These are phyloP conservation scores for Scaptomyza hsui DNA, from an alignment of 1,140 invertebrate genomes.

Conservation along the genomic window DNA sequence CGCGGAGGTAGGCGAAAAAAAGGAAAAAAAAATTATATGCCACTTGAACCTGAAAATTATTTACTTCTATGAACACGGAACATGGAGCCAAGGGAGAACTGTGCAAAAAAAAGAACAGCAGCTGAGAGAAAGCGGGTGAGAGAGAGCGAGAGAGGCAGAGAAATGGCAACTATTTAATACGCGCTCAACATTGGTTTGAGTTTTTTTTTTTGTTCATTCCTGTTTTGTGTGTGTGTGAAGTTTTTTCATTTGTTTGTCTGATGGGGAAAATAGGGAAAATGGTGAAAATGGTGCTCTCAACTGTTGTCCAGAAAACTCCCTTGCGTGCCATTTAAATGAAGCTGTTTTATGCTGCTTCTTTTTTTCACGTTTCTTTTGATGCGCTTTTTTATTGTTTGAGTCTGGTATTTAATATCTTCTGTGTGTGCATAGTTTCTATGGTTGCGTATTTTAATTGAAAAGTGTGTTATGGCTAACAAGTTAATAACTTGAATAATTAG, in stretches of 20 bases:
- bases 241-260: conserved; percentile 73
- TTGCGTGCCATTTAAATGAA: conserved; percentile 79
- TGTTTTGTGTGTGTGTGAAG: conserved; percentile 57
- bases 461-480: neutral
- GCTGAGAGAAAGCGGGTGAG: neutral
- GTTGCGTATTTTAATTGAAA: conserved; percentile 16
- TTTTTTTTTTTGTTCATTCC: too few relatives aligned
- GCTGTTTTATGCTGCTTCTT: conserved; percentile 47
- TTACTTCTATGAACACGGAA: conserved; percentile 60
- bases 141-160: neutral
- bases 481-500: conserved; percentile 1
- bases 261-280: conserved; percentile 10
- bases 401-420: conserved; percentile 72
- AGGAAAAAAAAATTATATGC: conserved; percentile 61
- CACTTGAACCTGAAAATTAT: conserved; percentile 82
- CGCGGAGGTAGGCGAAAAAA: conserved; percentile 11
- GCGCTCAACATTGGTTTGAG: conserved; percentile 59
- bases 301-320: conserved; percentile 60
- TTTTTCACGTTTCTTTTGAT: conserved; percentile 35
- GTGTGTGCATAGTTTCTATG: conserved; percentile 58
- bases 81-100: conserved; percentile 22
- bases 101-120: conserved; percentile 12
- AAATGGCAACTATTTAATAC: conserved; percentile 80
- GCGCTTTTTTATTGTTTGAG: conserved; percentile 26
- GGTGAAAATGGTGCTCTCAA: conserved; percentile 10